Percentiles rank a stretch among this genome's conserved stretches.
These are phyloP conservation scores for Drosophila neutralis DNA, from an alignment of 2,888 invertebrate species.

Conservation along the genomic window DNA sequence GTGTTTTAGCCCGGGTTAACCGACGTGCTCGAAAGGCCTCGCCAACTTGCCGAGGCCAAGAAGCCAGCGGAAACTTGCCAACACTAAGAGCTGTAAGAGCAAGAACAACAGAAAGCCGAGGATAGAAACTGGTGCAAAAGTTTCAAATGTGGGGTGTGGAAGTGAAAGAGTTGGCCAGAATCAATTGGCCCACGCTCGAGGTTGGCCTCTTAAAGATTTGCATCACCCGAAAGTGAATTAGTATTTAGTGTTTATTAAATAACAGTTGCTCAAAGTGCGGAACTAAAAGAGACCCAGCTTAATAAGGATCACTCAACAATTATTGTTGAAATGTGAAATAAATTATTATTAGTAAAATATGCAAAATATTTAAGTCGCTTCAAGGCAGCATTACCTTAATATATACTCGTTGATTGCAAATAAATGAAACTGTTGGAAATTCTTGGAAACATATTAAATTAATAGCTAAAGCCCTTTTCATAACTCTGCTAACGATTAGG, in stretches of 20 bases:
- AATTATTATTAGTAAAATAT: neutral
- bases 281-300: neutral
- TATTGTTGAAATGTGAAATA: neutral
- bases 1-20: slow-evolving; percentile 35
- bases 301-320: neutral
- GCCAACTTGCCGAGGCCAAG: slow-evolving; percentile 32
- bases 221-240: slow-evolving; percentile 7
- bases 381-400: neutral
- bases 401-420: neutral
- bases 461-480: neutral
- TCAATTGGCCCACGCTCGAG: slow-evolving; percentile 41
- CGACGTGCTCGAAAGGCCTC: slow-evolving; percentile 47
- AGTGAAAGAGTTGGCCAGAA: slow-evolving; percentile 23
- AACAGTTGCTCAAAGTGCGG: neutral
- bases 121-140: slow-evolving; percentile 38
- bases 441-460: neutral
- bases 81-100: slow-evolving; percentile 18
- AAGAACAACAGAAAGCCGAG: neutral
- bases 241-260: slow-evolving; percentile 5
- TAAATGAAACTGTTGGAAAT: neutral
- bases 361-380: neutral
- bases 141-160: slow-evolving; percentile 24
- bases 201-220: slow-evolving; percentile 16
- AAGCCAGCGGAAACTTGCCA: slow-evolving; percentile 46
- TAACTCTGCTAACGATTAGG: neutral